These are phyloP conservation scores for Eulemur coronatus DNA, from an alignment of 2,797 vertebrate species.

Conservation along the genomic window DNA sequence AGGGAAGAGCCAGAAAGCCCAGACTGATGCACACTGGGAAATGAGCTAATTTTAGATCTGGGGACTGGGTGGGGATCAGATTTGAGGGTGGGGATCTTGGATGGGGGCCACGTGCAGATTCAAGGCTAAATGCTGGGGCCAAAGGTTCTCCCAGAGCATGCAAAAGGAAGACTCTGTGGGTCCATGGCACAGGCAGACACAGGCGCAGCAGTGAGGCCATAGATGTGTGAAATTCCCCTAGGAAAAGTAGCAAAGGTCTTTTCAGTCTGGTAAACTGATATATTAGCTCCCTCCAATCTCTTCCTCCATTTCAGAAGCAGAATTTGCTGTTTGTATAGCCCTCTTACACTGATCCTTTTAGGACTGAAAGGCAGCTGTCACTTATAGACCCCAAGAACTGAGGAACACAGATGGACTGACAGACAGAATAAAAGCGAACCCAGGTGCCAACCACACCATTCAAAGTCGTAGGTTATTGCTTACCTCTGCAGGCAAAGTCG, in stretches of 20 bases:
- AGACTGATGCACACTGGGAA: not conserved
- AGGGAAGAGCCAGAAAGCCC: not conserved
- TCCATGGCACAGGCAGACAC: not conserved
- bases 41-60: not conserved
- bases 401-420: not conserved
- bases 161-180: not conserved
- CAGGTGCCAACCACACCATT: not conserved
- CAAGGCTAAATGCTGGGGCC: not conserved
- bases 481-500: not conserved
- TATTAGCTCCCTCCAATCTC: not conserved
- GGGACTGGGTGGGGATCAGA: not conserved
- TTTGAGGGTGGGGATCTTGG: not conserved
- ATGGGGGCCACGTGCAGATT: not conserved
- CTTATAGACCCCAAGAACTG: not conserved
- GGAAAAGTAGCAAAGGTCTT: not conserved
- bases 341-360: not conserved
- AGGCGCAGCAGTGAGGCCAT: not conserved
- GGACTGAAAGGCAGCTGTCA: not conserved
- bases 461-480: not conserved
- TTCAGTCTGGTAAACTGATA: not conserved
- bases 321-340: not conserved
- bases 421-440: not conserved
- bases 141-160: not conserved
- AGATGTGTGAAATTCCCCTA: not conserved
- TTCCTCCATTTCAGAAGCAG: not conserved